Evolutionary conservation across 2,113 vertebrate species (phyloP).

Genomic region (Sterrhoptilus dennistouni): DNA sequence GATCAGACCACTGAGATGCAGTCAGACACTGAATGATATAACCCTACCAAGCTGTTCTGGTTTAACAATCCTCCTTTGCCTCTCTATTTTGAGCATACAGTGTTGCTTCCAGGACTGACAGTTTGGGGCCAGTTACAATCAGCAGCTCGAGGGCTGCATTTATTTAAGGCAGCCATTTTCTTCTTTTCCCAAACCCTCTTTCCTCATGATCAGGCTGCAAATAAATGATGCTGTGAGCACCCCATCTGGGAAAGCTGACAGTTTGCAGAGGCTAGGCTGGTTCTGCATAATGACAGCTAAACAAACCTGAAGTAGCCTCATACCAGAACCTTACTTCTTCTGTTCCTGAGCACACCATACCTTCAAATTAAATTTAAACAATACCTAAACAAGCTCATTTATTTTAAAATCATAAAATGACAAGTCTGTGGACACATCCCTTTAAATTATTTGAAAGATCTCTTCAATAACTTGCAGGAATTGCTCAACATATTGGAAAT

Average conservation of each 20-base stretch:
- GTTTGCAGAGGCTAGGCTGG: neutral
- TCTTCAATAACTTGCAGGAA: conserved; percentile 18
- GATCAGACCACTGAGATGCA: neutral
- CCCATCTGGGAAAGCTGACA: neutral
- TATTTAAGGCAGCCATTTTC: neutral
- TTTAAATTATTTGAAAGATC: conserved; percentile 22
- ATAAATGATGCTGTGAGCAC: neutral
- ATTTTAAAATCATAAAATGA: conserved; percentile 12
- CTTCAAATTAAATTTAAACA: conserved; percentile 1
- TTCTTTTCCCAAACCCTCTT: neutral
- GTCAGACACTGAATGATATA: neutral
- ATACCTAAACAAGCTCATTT: neutral
- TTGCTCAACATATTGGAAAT: neutral
- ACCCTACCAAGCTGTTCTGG: neutral
- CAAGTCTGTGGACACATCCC: neutral
- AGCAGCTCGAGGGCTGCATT: neutral
- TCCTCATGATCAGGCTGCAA: neutral
- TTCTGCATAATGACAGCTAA: neutral
- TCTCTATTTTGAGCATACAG: neutral
- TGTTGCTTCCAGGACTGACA: conserved; percentile 5
- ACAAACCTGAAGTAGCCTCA: neutral
- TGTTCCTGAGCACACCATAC: neutral
- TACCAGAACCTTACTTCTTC: neutral
- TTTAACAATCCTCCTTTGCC: neutral
- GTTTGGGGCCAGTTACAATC: conserved; percentile 1